A percentile compares a stretch with the other conserved stretches of the same genome.
phyloP scores from a whole-genome alignment of 2,113 vertebrate genomes.

The Pungitius pungitius region DNA sequence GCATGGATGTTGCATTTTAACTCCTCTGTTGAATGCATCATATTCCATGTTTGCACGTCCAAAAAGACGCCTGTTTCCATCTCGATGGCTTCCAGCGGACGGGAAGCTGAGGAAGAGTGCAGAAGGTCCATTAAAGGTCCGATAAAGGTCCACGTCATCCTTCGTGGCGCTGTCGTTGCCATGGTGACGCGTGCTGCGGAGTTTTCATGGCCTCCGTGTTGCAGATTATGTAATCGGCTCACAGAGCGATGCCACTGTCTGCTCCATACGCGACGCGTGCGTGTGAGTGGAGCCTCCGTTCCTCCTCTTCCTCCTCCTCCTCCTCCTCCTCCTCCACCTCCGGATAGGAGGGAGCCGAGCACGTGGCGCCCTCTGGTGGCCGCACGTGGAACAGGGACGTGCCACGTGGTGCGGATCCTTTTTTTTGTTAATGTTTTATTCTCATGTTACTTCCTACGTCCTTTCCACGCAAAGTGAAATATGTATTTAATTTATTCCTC shows the following conservation, averaged over 20 bases:
- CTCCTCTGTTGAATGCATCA: too few relatives aligned
- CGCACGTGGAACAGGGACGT: background rate
- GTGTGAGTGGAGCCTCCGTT: constrained; percentile 17
- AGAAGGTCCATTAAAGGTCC: too few relatives aligned
- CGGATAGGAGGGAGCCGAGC: background rate
- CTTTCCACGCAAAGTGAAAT: background rate
- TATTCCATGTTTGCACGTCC: too few relatives aligned
- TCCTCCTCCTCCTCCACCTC: too few relatives aligned
- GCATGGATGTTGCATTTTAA: too few relatives aligned
- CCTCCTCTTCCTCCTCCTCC: too few relatives aligned
- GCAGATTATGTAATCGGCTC: constrained; percentile 27
- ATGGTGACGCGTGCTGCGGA: constrained; percentile 9
- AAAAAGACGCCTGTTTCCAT: too few relatives aligned
- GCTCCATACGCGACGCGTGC: background rate
- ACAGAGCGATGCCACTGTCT: constrained; percentile 9
- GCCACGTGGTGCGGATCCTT: background rate
- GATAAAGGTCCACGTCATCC: background rate
- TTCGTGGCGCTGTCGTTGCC: background rate
- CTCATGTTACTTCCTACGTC: background rate
- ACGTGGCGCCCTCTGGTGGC: constrained; percentile 52
- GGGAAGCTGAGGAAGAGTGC: too few relatives aligned
- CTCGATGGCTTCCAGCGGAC: too few relatives aligned
- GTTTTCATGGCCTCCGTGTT: constrained; percentile 19
- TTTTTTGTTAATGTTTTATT: background rate
- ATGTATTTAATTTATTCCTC: background rate